Evolutionary conservation across 1,140 invertebrate species (phyloP).

Genomic region (Pseudomyrmex concolor): DNA sequence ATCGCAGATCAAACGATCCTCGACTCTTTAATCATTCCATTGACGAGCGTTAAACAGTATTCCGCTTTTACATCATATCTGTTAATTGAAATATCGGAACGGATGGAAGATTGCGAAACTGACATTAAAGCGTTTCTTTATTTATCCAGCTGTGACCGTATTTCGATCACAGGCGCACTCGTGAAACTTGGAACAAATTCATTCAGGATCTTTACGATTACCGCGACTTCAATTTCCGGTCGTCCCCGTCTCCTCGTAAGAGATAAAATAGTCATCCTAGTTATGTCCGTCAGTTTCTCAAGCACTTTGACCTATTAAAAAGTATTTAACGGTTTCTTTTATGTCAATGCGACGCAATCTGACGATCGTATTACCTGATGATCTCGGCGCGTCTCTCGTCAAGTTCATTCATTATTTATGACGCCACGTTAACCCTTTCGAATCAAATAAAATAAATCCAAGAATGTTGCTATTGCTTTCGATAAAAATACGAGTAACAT

Average conservation of each 20-base stretch:
- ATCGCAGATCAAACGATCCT: conserved; percentile 17
- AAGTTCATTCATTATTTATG: conserved; percentile 22
- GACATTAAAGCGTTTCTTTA: conserved; percentile 10
- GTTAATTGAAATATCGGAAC: conserved; percentile 7
- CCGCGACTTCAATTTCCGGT: conserved; percentile 46
- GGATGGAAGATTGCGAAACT: neutral
- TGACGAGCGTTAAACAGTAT: conserved; percentile 1
- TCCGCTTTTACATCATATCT: neutral
- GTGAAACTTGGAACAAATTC: conserved; percentile 45
- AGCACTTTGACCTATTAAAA: conserved; percentile 27
- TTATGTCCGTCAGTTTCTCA: neutral
- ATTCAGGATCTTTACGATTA: conserved; percentile 43
- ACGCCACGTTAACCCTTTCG: neutral
- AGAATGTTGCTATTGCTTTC: neutral
- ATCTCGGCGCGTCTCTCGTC: neutral
- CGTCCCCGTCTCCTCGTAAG: neutral
- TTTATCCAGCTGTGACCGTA: conserved; percentile 24
- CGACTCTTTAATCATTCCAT: conserved; percentile 7
- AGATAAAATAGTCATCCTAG: conserved; percentile 6
- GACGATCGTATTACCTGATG: no score
- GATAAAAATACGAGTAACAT: neutral
- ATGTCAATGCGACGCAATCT: neutral
- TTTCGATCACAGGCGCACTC: conserved; percentile 21
- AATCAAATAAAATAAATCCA: neutral
- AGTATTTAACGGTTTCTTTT: conserved; percentile 27